phyloP scores from a whole-genome alignment of 2,113 vertebrate species.

The Heptranchias perlo region DNA sequence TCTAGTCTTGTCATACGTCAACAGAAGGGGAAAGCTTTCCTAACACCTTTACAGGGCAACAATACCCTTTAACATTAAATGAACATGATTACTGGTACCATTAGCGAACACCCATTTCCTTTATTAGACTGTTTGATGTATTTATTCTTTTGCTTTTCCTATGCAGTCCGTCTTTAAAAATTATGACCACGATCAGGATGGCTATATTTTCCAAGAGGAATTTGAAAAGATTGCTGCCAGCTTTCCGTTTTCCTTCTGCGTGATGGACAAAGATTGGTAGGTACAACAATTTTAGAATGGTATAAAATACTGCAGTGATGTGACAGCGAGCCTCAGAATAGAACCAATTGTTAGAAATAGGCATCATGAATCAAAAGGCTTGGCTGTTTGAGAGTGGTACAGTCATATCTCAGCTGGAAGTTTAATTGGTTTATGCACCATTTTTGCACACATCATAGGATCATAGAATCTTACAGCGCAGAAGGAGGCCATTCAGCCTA shows the following conservation, averaged over 20 bases:
- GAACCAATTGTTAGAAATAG: neutral
- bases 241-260: slow-evolving; percentile 92
- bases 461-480: neutral
- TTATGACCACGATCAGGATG: slow-evolving; percentile 89
- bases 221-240: slow-evolving; percentile 94
- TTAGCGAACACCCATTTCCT: neutral
- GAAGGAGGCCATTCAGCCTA: neutral
- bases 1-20: neutral
- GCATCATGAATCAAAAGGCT: neutral
- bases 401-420: neutral
- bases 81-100: neutral
- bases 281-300: slow-evolving; percentile 40
- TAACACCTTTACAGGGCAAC: neutral
- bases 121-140: neutral
- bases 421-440: neutral
- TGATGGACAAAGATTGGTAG: slow-evolving; percentile 93
- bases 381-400: neutral
- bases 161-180: slow-evolving; percentile 92
- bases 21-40: neutral
- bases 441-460: neutral
- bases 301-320: neutral
- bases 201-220: slow-evolving; percentile 89
- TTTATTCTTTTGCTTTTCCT: slow-evolving; percentile 40
- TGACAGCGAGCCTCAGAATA: no score
- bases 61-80: neutral